Conservation (phyloP, 2,797 vertebrate species). For the Tragelaphus eurycerus region DNA sequence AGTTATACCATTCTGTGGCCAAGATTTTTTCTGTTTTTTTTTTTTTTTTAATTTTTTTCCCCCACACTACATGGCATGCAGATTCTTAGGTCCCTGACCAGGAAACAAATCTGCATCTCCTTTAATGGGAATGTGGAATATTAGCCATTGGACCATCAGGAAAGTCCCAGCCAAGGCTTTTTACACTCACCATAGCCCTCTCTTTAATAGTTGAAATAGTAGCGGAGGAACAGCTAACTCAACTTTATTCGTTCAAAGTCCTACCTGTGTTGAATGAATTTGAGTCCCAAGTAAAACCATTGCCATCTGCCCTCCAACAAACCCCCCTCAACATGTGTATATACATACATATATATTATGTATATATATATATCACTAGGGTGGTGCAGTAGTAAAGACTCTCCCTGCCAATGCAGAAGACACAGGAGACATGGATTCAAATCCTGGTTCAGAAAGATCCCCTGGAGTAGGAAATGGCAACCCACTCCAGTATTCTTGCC, state of each 20-base stretch:
- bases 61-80: not conserved
- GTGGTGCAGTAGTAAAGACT: too few species aligned
- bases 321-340: not conserved
- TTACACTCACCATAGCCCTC: not conserved
- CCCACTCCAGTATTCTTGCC: not conserved
- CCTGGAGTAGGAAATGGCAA: not conserved
- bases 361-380: not conserved
- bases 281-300: not conserved
- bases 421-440: not conserved
- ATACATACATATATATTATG: not conserved
- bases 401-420: too few species aligned
- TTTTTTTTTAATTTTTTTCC: not conserved
- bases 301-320: not conserved
- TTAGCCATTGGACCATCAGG: not conserved
- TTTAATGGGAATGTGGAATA: not conserved
- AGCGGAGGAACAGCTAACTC: not conserved
- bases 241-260: not conserved
- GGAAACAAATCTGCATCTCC: not conserved
- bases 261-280: not conserved
- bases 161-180: not conserved
- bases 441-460: not conserved
- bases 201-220: not conserved
- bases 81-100: not conserved
- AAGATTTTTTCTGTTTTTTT: not conserved
- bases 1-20: not conserved